These are phyloP conservation scores for Zaprionus camerounensis DNA, from an alignment of 1,140 invertebrate species.

Conservation along the genomic window DNA sequence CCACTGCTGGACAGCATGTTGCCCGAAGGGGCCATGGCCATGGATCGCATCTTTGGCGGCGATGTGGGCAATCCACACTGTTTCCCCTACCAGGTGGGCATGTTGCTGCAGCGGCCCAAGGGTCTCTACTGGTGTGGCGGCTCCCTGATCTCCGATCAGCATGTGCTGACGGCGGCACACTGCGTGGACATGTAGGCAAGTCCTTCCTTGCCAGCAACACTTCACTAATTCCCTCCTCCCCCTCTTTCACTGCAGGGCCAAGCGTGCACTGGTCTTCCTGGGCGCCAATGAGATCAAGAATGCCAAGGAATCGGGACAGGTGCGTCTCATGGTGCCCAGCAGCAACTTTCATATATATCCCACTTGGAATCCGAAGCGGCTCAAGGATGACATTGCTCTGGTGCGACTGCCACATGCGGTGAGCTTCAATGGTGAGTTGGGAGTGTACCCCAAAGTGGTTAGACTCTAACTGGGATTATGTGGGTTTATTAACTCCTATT, in stretches of 20 bases:
- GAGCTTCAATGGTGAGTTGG: conserved; percentile 84
- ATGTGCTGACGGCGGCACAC: conserved; percentile 87
- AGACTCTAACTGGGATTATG: not conserved
- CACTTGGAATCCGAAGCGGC: conserved; percentile 83
- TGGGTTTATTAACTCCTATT: too few species aligned
- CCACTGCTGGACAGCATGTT: conserved; percentile 69
- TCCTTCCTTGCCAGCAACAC: not conserved
- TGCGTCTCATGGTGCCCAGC: conserved; percentile 78
- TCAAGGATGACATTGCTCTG: conserved; percentile 86
- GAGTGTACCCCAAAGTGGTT: too few species aligned
- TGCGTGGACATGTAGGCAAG: conserved; percentile 84
- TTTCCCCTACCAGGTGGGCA: conserved; percentile 83
- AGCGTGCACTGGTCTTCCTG: conserved; percentile 82
- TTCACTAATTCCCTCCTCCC: not conserved
- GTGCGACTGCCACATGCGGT: conserved; percentile 85
- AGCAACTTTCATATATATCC: conserved; percentile 85
- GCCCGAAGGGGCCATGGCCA: conserved; percentile 73
- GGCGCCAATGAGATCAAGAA: conserved; percentile 85
- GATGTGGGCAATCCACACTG: conserved; percentile 74
- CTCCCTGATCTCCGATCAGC: conserved; percentile 86
- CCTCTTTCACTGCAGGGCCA: conserved; percentile 56
- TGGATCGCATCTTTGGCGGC: conserved; percentile 83
- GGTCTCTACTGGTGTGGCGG: conserved; percentile 86
- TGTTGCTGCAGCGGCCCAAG: conserved; percentile 76
- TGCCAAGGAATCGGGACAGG: conserved; percentile 79